Evolutionary conservation across 1,140 invertebrate species (phyloP).

Genomic region (Asbolus verrucosus): DNA sequence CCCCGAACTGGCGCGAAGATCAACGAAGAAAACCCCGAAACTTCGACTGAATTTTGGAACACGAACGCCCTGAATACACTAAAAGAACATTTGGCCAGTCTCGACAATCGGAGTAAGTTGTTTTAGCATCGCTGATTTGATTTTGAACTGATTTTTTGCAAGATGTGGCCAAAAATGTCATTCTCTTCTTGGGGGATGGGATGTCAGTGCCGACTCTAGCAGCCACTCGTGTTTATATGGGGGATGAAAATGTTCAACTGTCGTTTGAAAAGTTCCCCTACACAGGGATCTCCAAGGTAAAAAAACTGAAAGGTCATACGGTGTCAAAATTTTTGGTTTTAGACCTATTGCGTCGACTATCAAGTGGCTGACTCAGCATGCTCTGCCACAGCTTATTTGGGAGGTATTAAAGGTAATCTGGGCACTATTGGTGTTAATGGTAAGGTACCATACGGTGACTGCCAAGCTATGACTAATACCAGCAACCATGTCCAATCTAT

Average conservation of each 20-base stretch:
- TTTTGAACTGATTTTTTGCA: too few species aligned
- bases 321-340: constrained; percentile 59
- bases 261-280: constrained; percentile 84
- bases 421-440: constrained; percentile 82
- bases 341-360: constrained; percentile 87
- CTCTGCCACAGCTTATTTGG: constrained; percentile 82
- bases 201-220: constrained; percentile 83
- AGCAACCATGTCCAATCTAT: constrained; percentile 75
- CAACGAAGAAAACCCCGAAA: too few species aligned
- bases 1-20: too few species aligned
- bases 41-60: too few species aligned
- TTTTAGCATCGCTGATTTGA: too few species aligned
- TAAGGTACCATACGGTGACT: constrained; percentile 71
- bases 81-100: too few species aligned
- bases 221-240: constrained; percentile 76
- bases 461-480: constrained; percentile 69
- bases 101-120: too few species aligned
- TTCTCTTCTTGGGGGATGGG: constrained; percentile 84
- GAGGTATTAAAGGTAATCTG: constrained; percentile 85
- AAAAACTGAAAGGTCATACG: not conserved
- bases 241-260: constrained; percentile 77
- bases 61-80: too few species aligned
- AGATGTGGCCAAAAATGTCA: constrained; percentile 76
- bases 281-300: constrained; percentile 79
- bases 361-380: constrained; percentile 80